Conservation (phyloP, 1,140 invertebrate species). For the Polypedilum vanderplanki region DNA sequence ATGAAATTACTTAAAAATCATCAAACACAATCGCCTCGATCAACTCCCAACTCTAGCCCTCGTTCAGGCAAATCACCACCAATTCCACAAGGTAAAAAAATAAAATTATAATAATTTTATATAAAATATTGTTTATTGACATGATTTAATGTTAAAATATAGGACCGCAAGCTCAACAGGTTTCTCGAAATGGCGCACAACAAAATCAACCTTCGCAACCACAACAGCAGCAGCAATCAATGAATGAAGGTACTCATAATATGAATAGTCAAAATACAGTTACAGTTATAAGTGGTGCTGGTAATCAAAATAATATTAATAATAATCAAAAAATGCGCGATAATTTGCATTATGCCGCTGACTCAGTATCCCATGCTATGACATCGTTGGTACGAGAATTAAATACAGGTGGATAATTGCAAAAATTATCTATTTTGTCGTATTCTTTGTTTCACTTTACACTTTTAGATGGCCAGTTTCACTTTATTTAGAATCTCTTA, state of each 20-base stretch:
- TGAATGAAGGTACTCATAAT: conserved; percentile 35
- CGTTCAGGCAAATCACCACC: conserved; percentile 78
- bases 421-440: background rate
- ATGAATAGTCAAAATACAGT: conserved; percentile 34
- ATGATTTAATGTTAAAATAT: background rate
- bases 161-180: conserved; percentile 36
- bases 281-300: background rate
- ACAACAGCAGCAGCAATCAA: conserved; percentile 33
- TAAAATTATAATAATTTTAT: too few relatives aligned
- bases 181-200: conserved; percentile 35
- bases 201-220: conserved; percentile 41
- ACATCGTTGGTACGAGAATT: conserved; percentile 90
- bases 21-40: conserved; percentile 65
- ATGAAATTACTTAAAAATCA: conserved; percentile 96
- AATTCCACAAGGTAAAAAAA: background rate
- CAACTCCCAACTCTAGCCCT: conserved; percentile 85
- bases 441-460: background rate
- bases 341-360: conserved; percentile 83
- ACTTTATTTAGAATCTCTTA: background rate
- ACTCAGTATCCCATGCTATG: conserved; percentile 94
- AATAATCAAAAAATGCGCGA: conserved; percentile 47
- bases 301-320: background rate
- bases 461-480: background rate
- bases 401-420: conserved; percentile 65
- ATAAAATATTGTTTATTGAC: too few relatives aligned